Evolutionary conservation across 2,113 vertebrate genomes (phyloP), one percentile per base, ranked within the genome.

Genomic region (Chionodraco myersi): DNA sequence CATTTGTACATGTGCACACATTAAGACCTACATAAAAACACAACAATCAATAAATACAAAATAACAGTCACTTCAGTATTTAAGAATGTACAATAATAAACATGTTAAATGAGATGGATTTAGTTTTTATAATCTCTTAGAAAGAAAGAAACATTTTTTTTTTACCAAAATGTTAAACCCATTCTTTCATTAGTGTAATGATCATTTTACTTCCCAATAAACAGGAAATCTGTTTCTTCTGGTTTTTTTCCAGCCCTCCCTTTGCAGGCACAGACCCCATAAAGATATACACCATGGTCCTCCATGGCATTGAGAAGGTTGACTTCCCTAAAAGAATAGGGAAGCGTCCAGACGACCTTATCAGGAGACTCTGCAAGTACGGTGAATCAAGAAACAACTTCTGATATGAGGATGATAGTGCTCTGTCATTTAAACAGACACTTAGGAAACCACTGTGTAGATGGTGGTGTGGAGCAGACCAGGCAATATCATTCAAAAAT

Each of bases 251-350:
- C 76, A 95, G 95, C 23, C 95, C 95, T 11, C 95, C 94, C 3
- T 95, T 95, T 77, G 56, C 83, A 54, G 95, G 95, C 23, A 82
- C 94, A 5, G 95, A 95, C 84, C 94, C 94, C 26, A 95, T 95
- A 54, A 94, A 94, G 82, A 95, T 94, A 71, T 95, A 95, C 89
- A 95, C 94, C 51, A 94, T 93, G 93, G 93, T 95, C 65, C 93
- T 95, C 14, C 90, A 94, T 44, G 95, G 95, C 56, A 95, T 95
- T 18, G 95, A 95, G 70, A 95, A 94, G 66, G 93, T 95, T 47
- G 94, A 95, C 84, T 92, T 95, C 78, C 94, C 95, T 41, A 95
- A 93, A 70, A 90, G 80, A 49, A 93, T 95, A 30, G 76, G 91
- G 63, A 95, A 94, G 58, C 92, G 91, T 10, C 92, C 95, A 21